Evolutionary conservation across 2,797 vertebrate genomes (phyloP), one percentile per base, ranked within the genome.

Genomic region (Lagorchestes hirsutus): DNA sequence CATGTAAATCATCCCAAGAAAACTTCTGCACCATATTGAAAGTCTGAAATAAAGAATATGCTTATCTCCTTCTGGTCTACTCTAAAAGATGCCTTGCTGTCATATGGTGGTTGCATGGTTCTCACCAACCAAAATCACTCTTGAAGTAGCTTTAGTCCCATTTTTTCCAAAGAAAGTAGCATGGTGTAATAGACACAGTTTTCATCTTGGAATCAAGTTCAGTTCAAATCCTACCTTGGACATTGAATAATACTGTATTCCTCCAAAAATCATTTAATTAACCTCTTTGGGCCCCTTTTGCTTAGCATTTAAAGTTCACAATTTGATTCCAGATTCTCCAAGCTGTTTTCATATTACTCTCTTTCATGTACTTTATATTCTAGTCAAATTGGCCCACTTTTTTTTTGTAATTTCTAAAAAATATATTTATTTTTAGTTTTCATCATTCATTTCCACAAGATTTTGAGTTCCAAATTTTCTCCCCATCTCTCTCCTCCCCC

Each of bases 1-100:
- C 57, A 57, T 91, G 27, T 87, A 91, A 90, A 93, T 93, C 40
- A 67, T 31, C 11, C 55, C 87, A 40, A 62, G 67, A 91, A 56
- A 96, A 93, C 92, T 28, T 62, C 87, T 50, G 57, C 93, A 82
- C 95, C 40, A 46, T 56, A 95, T 96, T 96, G 91, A 92, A 94
- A 97, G 27, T 82, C 62, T 55, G 67, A 62, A 94, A 55, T 92
- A 31, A 93, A 95, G 90, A 55, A 54, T 91, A 94, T 92, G 67
- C 56, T 31, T 54, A 16, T 58, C 55, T 50, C 29, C 27, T 57
- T 74, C 55, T 52, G 46, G 91, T 54, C 58, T 94, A 40, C 9
- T 24, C 54, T 52, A 54, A 82, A 96, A 56, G 46, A 93, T 90
- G 11, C 3, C 90, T 90, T 90, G 8, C 55, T 57, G 22, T 54